Evolutionary conservation across 2,888 invertebrate genomes (phyloP), one percentile per base, ranked within the genome.

Genomic region (Gortyna flavago): DNA sequence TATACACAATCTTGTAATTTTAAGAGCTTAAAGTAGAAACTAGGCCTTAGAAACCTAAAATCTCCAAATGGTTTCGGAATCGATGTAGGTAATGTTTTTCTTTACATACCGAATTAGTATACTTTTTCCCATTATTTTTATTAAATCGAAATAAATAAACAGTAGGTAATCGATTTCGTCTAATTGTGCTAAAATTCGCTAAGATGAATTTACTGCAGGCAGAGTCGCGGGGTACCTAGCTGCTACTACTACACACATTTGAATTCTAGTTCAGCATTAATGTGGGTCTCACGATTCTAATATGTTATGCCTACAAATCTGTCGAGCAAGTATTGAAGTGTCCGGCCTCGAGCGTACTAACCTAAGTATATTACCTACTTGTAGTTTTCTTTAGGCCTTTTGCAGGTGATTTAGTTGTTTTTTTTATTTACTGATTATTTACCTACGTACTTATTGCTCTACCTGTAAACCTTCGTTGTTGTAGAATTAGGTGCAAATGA

Each of bases 281-380:
- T 88, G 88, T 91, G 81, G 91, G 91, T 81, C 89, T 91, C 85
- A 90, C 90, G 88, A 90, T 87, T 89, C 86, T 90, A 88, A 89
- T 90, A 88, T 89, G 88, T 88, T 90, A 91, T 89, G 89, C 87
- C 86, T 89, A 86, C 86, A 89, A 88, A 89, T 90, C 87, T 89
- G 85, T 76, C 88, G 79, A 89, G 83, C 80, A 86, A 80, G 80
- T 86, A 83, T 79, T 85, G 80, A 87, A 82, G 81, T 86, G 89
- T 88, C 89, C 88, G 88, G 89, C 86, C 89, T 76, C 85, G 32
- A 75, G 69, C 79, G 79, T 75, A 85, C 84, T 89, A 87, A 87
- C 87, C 89, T n/a, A n/a, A n/a, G n/a, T 71, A 87, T 83, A 87
- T 85, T n/a, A n/a, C n/a, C n/a, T 81, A 78, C 74, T 69, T 67